A percentile compares a stretch with the other conserved stretches of the same genome.
These are phyloP conservation scores for Sisyra nigra DNA, from an alignment of 2,888 invertebrate genomes.

Conservation along the genomic window DNA sequence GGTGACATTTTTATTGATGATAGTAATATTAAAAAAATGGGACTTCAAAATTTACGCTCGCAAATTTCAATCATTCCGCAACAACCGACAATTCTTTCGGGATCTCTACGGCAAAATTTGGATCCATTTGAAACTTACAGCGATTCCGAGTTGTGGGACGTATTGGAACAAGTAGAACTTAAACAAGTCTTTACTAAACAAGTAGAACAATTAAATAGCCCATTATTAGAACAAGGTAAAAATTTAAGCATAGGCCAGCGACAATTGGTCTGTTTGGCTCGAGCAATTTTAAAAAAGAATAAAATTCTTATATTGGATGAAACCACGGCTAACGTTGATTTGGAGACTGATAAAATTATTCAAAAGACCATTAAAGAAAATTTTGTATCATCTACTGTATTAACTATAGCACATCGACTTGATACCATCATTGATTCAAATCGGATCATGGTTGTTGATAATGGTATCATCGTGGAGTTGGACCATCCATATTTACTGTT, in stretches of 20 bases:
- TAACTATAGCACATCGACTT: conserved; percentile 84
- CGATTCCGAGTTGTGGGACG: conserved; percentile 77
- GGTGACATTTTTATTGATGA: conserved; percentile 76
- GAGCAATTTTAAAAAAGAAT: conserved; percentile 72
- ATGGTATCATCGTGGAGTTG: conserved; percentile 63
- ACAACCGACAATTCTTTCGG: conserved; percentile 91
- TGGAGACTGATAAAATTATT: conserved; percentile 81
- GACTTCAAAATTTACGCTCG: conserved; percentile 71
- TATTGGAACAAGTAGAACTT: conserved; percentile 79
- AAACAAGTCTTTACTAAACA: conserved; percentile 60
- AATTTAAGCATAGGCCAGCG: conserved; percentile 81
- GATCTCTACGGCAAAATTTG: conserved; percentile 75
- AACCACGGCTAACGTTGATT: conserved; percentile 81
- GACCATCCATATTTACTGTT: conserved; percentile 56
- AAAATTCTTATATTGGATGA: conserved; percentile 74
- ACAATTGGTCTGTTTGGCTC: conserved; percentile 74
- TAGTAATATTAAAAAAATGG: conserved; percentile 62
- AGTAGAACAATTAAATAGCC: conserved; percentile 60
- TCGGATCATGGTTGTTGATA: conserved; percentile 67
- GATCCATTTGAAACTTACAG: conserved; percentile 71
- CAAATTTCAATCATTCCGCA: conserved; percentile 78
- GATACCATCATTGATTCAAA: conserved; percentile 88
- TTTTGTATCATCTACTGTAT: conserved; percentile 72
- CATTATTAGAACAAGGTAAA: conserved; percentile 82
- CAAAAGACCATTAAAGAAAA: conserved; percentile 77